Evolutionary conservation across 2,113 vertebrate genomes (phyloP).

Genomic region (Muntiacus reevesi): DNA sequence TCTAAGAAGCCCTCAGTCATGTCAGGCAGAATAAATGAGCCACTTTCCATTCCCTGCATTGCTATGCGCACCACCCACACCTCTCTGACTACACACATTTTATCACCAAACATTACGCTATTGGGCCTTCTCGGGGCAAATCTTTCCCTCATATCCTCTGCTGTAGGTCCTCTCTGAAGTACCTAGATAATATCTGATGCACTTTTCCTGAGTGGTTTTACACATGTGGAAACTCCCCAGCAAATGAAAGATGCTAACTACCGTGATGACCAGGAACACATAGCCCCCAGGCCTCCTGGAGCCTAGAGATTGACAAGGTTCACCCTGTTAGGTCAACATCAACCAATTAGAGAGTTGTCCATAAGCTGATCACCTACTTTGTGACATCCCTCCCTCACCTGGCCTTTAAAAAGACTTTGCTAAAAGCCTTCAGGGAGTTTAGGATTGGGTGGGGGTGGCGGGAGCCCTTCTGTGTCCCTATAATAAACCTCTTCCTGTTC

Average conservation of each 20-base stretch:
- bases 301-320: background rate
- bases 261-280: background rate
- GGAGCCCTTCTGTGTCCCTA: background rate
- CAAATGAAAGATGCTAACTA: background rate
- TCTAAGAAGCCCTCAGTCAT: background rate
- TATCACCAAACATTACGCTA: background rate
- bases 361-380: background rate
- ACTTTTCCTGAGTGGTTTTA: background rate
- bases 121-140: background rate
- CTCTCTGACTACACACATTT: background rate
- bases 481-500: background rate
- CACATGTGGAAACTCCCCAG: background rate
- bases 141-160: background rate
- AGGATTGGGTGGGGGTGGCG: background rate
- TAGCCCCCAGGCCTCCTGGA: background rate
- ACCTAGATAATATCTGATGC: background rate
- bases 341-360: background rate
- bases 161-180: background rate
- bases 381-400: background rate
- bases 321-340: background rate
- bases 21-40: background rate
- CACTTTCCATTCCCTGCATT: background rate
- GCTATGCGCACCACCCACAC: rapidly evolving
- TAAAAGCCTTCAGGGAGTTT: background rate
- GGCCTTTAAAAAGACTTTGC: background rate